Base-by-base conservation (phyloP, 1,140 invertebrate genomes). In the Diorhabda elongata region DNA sequence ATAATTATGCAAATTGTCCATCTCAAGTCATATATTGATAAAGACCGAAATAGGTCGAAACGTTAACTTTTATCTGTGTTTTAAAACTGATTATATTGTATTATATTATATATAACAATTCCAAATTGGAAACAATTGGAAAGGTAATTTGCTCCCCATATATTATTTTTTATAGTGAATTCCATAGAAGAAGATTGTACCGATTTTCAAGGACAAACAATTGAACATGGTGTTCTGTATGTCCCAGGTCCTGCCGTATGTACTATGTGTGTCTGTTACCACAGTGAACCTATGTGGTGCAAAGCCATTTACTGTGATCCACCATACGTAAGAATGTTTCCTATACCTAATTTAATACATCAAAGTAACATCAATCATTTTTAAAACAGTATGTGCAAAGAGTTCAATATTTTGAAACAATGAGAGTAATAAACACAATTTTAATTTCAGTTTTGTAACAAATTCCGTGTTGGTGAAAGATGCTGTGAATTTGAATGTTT, bases 231-330 rank as follows among this genome's bases (percentile, higher is more conserved):
- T 9, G 83, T 91, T 64, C 83, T 90, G 4, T 95, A 92, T 81
- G 91, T 93, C 42, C 93, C 93, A 9, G 91, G 92, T 43, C 90
- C 91, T 2, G 91, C 92, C 41, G 91, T 92, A n/a, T 95, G 93
- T 78, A 91, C 89, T 58, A 85, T 90, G 67, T 95, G 93, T 78
- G 91, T 91, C 11, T 95, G 93, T 82, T 92, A 93, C 80, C 89
- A 93, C 79, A 91, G 91, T 9, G 88, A 91, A 77, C 90, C 91
- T 62, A 90, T 89, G 83, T 92, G 91, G 90, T 95, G 93, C 81
- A 89, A 90, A 79, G 89, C 92, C 7, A 94, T 94, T 71, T 92
- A 91, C 81, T 95, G 93, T 78, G 88, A 91, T 74, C 91, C 92
- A 60, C 92, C 92, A 68, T 91, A 90, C 79, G 91, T 93, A 77